Base-by-base conservation (phyloP, 1,140 invertebrate species). In the Lethrus apterus region DNA sequence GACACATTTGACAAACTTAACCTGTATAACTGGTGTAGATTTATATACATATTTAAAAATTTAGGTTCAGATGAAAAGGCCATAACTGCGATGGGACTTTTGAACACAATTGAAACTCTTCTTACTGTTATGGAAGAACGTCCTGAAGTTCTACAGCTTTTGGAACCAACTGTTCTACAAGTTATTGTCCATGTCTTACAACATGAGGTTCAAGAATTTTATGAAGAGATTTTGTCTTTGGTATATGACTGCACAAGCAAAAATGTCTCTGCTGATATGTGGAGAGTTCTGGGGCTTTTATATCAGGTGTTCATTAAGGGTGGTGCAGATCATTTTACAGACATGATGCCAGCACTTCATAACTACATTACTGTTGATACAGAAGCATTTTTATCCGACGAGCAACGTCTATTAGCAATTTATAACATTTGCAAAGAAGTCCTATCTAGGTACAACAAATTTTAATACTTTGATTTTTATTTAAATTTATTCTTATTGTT, bases 341-440 rank as follows among this genome's bases (percentile, higher is more conserved):
- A 99, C 57, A 97, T 98, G 86, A 98, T 98, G 93, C 93, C 95
- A 21, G 86, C 91, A 1, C 74, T 99, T 10, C 93, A 99, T 66
- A 97, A 98, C 71, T 99, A 97, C 65, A 83, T 99, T 18, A 96
- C 92, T 1, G 86, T 97, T 7, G 94, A 98, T 67, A 93, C 92
- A 4, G 79, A 83, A 30, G 88, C 85, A 9, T 98, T 99, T 66
- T 70, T 99, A 2, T 84, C 89, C 0, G 88, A 94, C 66, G 83
- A 90, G 60, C 84, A 91, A 63, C 79, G 93, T 52, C 73, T 98
- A 50, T 66, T 94, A 55, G 90, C 90, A 19, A 86, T 99, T 65
- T 93, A 91, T 57, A 90, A 94, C 54, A 98, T 99, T 89, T 92
- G 89, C 60, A 96, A 94, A 77, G 78, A 60, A 46, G 48, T 65